A percentile compares a stretch with the other conserved stretches of the same genome.
phyloP scores from a whole-genome alignment of 2,888 invertebrate species.

The Sinodicranocentrus sp. region DNA sequence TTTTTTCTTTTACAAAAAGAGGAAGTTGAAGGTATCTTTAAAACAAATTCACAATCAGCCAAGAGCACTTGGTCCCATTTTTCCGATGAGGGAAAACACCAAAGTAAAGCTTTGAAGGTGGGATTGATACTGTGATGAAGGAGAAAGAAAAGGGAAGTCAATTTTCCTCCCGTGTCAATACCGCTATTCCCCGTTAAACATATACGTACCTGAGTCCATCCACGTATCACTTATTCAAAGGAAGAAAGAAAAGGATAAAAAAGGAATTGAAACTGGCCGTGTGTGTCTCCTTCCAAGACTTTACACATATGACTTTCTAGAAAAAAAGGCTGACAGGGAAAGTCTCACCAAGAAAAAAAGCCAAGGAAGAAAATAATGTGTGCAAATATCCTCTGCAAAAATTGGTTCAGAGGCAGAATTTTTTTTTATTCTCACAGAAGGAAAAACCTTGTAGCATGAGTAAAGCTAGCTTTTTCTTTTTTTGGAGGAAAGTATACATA shows the following conservation, averaged over 20 bases:
- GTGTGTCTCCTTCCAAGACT: neutral
- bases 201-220: neutral
- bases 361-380: slow-evolving; percentile 7
- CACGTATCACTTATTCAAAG: slow-evolving; percentile 11
- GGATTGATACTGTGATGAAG: slow-evolving; percentile 37
- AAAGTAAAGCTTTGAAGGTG: slow-evolving; percentile 6
- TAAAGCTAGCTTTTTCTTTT: too few relatives aligned
- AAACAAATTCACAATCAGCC: slow-evolving; percentile 33
- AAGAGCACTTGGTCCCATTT: slow-evolving; percentile 1
- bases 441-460: neutral
- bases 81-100: slow-evolving; percentile 1
- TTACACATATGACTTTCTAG: neutral
- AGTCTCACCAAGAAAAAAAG: neutral
- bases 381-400: neutral
- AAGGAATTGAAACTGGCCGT: neutral
- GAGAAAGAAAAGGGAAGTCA: slow-evolving; percentile 22
- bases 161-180: slow-evolving; percentile 27
- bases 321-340: neutral
- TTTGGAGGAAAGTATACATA: neutral
- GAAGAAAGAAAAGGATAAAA: neutral
- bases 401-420: neutral
- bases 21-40: slow-evolving; percentile 8
- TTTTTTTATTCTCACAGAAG: neutral
- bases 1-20: neutral
- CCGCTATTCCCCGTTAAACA: neutral